Base-by-base conservation (phyloP, 2,888 invertebrate genomes). In the Pseudolycoriella hygida region DNA sequence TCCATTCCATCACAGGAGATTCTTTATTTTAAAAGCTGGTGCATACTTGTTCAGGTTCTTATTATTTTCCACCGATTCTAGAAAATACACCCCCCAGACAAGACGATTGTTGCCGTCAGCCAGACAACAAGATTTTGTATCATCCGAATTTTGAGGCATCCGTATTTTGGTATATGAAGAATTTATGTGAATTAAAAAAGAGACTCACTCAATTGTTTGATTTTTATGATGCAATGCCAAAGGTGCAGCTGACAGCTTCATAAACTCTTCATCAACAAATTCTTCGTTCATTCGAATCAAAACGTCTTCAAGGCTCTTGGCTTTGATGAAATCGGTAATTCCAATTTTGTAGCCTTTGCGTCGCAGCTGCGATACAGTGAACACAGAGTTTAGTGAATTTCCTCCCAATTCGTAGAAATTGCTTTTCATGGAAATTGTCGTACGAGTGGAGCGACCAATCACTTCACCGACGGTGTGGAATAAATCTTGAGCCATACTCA, bases 401-500 rank as follows among this genome's bases (percentile, higher is more conserved):
- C 89, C 89, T 2, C 89, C 89, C 37, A 89, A 68, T 53, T 84
- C 79, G 58, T 82, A 89, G 61, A 88, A 89, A 53, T 85, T 85
- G 0, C 80, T 75, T 15, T 74, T 65, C 0, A 75, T 57, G 0
- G 74, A 72, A 6, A 87, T 62, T 1, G 71, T 70, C 1, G 73
- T 69, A 5, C 83, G 67, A 1, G 72, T 67, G 0, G 80, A 72
- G 40, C 76, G 68, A 1, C 79, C 79, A 17, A 83, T 71, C 0
- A 86, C 80, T 2, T 74, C 71, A 0, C 80, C 79, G 0, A 88
- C 75, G 0, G 82, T 84, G 56, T 78, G 74, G 54, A 88, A 81
- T 0, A 89, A 68, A 15, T 74, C 73, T 51, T 71, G 68, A 0
- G 86, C 87, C 1, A 75, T 74, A 2, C 66, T 62, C 57, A 74